Evolutionary conservation across 2,888 invertebrate species (phyloP).

Genomic region (Cartodere bifasciata): DNA sequence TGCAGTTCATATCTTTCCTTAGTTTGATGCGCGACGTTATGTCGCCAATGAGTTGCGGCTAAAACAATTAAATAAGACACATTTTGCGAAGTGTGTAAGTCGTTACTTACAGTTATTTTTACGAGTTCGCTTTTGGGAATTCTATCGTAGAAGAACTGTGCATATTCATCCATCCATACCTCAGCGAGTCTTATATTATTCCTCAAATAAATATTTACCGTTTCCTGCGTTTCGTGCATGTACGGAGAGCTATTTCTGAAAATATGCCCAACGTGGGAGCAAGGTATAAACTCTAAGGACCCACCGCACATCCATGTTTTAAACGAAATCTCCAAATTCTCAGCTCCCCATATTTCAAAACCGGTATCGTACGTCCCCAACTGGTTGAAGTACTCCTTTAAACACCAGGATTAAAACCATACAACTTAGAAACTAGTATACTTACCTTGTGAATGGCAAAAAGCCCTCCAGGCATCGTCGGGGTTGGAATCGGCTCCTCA

Average conservation of each 20-base stretch:
- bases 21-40: slow-evolving; percentile 68
- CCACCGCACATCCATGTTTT: slow-evolving; percentile 99
- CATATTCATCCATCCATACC: slow-evolving; percentile 96
- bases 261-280: slow-evolving; percentile 98
- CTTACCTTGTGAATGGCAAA: too few relatives aligned
- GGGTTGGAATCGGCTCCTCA: too few relatives aligned
- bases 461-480: too few relatives aligned
- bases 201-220: slow-evolving; percentile 92
- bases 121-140: slow-evolving; percentile 95
- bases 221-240: slow-evolving; percentile 38
- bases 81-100: too few relatives aligned
- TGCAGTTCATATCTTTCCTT: slow-evolving; percentile 78
- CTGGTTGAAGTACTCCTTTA: slow-evolving; percentile 71
- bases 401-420: too few relatives aligned
- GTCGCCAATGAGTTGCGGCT: too few relatives aligned
- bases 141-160: slow-evolving; percentile 96
- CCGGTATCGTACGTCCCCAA: slow-evolving; percentile 97
- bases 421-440: too few relatives aligned
- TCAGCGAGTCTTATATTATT: slow-evolving; percentile 95
- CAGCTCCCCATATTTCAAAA: slow-evolving; percentile 99
- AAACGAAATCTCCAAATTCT: slow-evolving; percentile 95
- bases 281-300: slow-evolving; percentile 92
- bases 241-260: slow-evolving; percentile 73
- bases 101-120: too few relatives aligned
- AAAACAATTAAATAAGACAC: too few relatives aligned